Evolutionary conservation across 1,140 invertebrate genomes (phyloP), one percentile per base, ranked within the genome.

Genomic region (Aphis craccivora): DNA sequence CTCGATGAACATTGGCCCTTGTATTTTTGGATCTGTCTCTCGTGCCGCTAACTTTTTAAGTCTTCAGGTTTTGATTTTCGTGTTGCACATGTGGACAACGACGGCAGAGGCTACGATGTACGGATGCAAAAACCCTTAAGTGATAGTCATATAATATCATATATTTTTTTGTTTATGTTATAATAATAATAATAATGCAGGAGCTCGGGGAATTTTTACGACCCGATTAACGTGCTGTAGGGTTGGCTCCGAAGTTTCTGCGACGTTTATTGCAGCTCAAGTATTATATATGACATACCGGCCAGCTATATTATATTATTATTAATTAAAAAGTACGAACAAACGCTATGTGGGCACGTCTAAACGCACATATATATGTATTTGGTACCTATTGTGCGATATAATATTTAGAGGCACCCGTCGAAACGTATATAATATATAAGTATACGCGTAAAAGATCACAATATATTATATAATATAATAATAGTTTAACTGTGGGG

Each of bases 251-350:
- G 35, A 40, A 90, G 88, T 55, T 40, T 40, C 88, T 35, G 14
- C 51, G 88, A 90, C 88, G 51, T 55, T 90, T 55, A 55, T 90
- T 90, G 88, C 51, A 60, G 53, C 35, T 37, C 53, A 23, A 90
- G 14, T 51, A 51, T 53, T 40, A 90, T 90, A 88, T 86, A 86
- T 22, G 23, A 45, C 40, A 35, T 48, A 51, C 45, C 87, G n/a
- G n/a, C 30, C 30, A 35, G 23, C 60, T 76, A 76, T 76, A 76
- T 35, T 76, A 76, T 76, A 53, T 20, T 90, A 90, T 90, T 90
- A 90, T 90, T 90, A 90, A 90, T 90, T 90, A 90, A 90, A 90
- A 90, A 90, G 23, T 51, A 22, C 37, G 35, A 55, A 60, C 87
- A 35, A 53, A 88, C 87, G n/a, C 45, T 48, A n/a, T 35, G 60